A percentile compares a stretch with the other conserved stretches of the same genome.
phyloP scores from a whole-genome alignment of 2,797 vertebrate species.

The Argyrosomus regius region DNA sequence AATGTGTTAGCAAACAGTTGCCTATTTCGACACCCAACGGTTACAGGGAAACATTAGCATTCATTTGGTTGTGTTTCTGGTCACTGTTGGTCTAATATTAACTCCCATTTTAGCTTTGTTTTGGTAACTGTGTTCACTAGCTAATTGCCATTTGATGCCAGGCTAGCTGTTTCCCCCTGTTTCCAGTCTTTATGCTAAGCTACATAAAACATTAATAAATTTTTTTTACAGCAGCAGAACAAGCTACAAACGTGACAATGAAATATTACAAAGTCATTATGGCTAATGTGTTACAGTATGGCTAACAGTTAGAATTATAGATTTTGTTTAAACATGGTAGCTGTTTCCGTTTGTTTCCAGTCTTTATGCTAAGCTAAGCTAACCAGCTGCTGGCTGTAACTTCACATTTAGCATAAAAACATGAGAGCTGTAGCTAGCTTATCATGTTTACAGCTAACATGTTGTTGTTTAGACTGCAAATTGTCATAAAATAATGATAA shows the following conservation, averaged over 20 bases:
- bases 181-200: too few species aligned
- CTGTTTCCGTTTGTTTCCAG: neutral
- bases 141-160: neutral
- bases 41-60: neutral
- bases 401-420: neutral
- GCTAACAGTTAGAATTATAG: too few species aligned
- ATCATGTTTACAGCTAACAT: neutral
- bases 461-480: neutral
- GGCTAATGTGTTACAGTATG: too few species aligned
- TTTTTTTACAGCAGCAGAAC: too few species aligned
- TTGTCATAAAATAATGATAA: neutral
- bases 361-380: neutral
- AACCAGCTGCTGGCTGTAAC: neutral
- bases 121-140: neutral
- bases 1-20: neutral
- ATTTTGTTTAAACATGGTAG: neutral
- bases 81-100: neutral
- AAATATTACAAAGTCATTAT: too few species aligned
- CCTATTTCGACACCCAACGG: neutral
- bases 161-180: neutral
- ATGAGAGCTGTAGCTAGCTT: too few species aligned
- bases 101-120: neutral
- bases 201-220: too few species aligned
- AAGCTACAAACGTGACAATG: too few species aligned
- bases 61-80: neutral